Evolutionary conservation across 92 coral and sea anemone genomes (phyloP), one percentile per base, ranked within the genome.

Genomic region (Bergia sp.): DNA sequence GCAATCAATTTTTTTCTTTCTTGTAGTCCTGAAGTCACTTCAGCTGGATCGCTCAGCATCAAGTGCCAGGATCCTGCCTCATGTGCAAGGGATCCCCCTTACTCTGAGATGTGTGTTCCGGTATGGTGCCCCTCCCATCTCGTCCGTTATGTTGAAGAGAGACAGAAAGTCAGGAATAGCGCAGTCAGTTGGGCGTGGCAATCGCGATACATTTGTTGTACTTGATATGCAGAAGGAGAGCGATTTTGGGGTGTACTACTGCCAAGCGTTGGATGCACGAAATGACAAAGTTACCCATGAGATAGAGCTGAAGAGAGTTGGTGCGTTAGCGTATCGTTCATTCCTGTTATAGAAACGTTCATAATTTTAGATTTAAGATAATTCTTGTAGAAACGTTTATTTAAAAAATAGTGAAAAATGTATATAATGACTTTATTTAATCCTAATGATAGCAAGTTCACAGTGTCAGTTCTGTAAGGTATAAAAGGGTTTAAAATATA

Each of bases 51-150:
- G 15, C 45, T 73, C 61, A 23, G 41, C 57, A 50, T 83, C 87
- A 44, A 83, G 61, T 71, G 29, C 66, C 9, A 83, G 23, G 13
- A 5, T 5, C 12, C 23, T 71, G 11, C 61, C 78, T n/a, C 61
- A 83, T 44, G 77, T 83, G 40, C 73, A 83, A 29, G 87, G 66
- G 45, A 69, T 69, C 12, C 87, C 87, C 2, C 78, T 83, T 12
- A 83, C 87, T 6, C 74, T 83, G 41, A 83, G 64, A 4, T 83
- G 87, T 20, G 44, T 69, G n/a, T 83, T 83, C 78, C 87, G 2
- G 18, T 47, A 83, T 16, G 87, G 87, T 5, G 87, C 87, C 29
- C 87, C 87, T 83, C 87, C 87, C 6, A 71, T 83, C 78, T n/a
- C 87, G 4, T 83, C 78, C 29, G 65, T 67, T 2, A 13, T 83